Evolutionary conservation across 2,888 invertebrate species (phyloP).

Genomic region (Nudaria mundana): DNA sequence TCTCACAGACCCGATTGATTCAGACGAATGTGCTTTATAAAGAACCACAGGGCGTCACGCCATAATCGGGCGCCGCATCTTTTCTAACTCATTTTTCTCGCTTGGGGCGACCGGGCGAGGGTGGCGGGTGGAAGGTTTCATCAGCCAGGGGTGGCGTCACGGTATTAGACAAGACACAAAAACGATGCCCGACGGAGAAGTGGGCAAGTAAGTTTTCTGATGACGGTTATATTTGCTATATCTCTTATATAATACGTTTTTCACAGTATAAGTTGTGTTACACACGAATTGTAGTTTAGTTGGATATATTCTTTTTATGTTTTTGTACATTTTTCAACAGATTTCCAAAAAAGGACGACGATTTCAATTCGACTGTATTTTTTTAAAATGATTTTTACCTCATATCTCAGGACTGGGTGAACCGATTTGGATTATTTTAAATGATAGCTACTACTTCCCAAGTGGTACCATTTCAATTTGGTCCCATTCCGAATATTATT

Average conservation of each 20-base stretch:
- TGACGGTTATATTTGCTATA: constrained; percentile 56
- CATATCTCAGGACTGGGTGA: no score
- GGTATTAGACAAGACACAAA: constrained; percentile 81
- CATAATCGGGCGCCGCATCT: constrained; percentile 79
- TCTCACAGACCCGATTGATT: constrained; percentile 67
- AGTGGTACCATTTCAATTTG: no score
- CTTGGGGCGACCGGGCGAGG: constrained; percentile 51
- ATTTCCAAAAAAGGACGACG: no score
- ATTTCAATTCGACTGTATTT: no score
- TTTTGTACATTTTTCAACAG: no score
- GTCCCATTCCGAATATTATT: no score
- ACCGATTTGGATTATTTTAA: no score
- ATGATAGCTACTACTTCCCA: no score
- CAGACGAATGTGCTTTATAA: constrained; percentile 71
- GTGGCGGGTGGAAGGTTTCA: constrained; percentile 49
- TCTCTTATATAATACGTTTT: constrained; percentile 33
- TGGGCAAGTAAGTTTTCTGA: constrained; percentile 69
- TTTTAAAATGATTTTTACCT: no score
- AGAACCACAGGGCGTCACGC: constrained; percentile 65
- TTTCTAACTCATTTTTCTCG: constrained; percentile 82
- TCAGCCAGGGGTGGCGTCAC: constrained; percentile 72
- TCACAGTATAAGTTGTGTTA: constrained; percentile 32
- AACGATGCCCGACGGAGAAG: constrained; percentile 71
- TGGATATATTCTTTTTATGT: constrained; percentile 9
- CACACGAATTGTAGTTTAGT: constrained; percentile 6